Percentiles rank a stretch among this genome's conserved stretches.
These are phyloP conservation scores for Grammomys dolichurus DNA, from an alignment of 2,113 vertebrate species.

Conservation along the genomic window DNA sequence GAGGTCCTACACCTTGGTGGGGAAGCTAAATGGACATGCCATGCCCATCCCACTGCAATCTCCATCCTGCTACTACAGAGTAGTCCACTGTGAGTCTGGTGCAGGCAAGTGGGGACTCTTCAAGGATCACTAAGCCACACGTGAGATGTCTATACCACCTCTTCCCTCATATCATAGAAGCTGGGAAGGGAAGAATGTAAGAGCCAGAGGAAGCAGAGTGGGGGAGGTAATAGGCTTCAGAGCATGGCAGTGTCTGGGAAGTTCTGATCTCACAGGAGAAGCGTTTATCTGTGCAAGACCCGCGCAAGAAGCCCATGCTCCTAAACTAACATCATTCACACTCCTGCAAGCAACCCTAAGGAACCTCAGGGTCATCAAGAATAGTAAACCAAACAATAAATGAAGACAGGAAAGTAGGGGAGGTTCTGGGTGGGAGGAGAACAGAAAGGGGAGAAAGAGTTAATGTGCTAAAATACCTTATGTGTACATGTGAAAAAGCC, in stretches of 20 bases:
- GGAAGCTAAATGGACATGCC: background rate
- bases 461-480: background rate
- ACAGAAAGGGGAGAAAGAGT: too few species aligned
- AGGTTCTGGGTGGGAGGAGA: too few species aligned
- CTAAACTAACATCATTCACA: background rate
- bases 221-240: background rate
- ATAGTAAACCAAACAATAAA: background rate
- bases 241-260: background rate
- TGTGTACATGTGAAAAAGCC: too few species aligned
- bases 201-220: background rate
- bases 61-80: background rate
- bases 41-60: background rate
- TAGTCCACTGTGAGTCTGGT: too few species aligned
- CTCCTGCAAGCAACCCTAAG: background rate
- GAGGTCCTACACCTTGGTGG: background rate
- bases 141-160: background rate
- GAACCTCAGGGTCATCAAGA: background rate
- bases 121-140: background rate
- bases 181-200: background rate
- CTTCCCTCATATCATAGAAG: background rate
- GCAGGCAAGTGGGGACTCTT: background rate
- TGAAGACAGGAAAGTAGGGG: background rate
- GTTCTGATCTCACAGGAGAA: background rate
- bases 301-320: background rate
- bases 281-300: background rate